Percentiles rank a stretch among this genome's conserved stretches.
Conservation (phyloP, 37 sponge, comb jelly and placozoan genomes). For the Geodia barretti region DNA sequence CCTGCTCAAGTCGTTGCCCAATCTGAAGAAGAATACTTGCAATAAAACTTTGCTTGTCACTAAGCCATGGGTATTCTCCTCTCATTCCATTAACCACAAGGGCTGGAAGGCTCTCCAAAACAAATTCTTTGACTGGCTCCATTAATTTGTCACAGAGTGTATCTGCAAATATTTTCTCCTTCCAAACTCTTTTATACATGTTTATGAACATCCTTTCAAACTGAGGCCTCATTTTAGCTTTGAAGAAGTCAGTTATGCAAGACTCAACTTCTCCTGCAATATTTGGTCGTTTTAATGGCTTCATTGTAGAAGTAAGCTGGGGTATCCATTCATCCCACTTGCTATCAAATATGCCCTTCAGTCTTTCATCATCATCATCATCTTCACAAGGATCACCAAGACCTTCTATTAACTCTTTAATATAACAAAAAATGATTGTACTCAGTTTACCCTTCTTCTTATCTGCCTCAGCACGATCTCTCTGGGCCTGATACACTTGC, state of each 20-base stretch:
- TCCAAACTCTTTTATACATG: neutral
- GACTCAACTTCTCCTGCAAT: neutral
- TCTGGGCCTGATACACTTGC: no score
- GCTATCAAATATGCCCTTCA: neutral
- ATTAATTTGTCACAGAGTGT: neutral
- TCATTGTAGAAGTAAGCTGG: neutral
- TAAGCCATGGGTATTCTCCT: neutral
- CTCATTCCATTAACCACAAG: neutral
- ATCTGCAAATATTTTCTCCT: slow-evolving; percentile 1
- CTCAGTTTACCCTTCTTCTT: neutral
- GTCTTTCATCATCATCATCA: neutral
- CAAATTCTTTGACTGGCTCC: neutral
- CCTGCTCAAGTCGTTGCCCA: neutral
- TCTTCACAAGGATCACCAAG: no score
- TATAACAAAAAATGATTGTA: neutral
- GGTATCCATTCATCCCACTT: slow-evolving; percentile 3
- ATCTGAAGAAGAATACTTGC: neutral
- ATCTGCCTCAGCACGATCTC: neutral
- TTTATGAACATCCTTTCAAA: neutral
- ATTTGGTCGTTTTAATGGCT: neutral
- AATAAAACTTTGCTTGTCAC: neutral
- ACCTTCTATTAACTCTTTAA: neutral
- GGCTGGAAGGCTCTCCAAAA: neutral
- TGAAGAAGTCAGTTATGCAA: neutral
- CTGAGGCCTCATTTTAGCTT: neutral